Evolutionary conservation across 2,797 vertebrate genomes (phyloP).

Genomic region (Petrocephalus sullivani): DNA sequence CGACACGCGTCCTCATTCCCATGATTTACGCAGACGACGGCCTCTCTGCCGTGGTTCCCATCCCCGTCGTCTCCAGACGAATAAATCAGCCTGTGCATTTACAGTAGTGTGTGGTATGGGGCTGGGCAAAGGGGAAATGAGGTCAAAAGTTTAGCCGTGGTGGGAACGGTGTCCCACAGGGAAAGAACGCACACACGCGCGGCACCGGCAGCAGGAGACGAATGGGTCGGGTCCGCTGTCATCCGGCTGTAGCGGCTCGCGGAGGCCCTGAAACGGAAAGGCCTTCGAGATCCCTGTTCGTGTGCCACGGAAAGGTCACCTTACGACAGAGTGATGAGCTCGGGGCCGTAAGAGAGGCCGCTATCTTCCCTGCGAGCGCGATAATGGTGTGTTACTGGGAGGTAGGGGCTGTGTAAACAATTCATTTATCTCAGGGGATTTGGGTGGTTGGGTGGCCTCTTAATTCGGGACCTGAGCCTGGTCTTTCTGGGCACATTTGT

Average conservation of each 20-base stretch:
- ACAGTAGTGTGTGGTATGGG: constrained; percentile 33
- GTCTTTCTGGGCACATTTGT: not conserved
- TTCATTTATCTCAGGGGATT: constrained; percentile 26
- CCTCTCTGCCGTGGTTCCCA: not conserved
- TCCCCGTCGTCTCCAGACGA: not conserved
- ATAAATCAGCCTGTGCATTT: not conserved
- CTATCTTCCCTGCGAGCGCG: constrained; percentile 49
- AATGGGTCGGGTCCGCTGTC: constrained; percentile 37
- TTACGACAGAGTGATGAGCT: constrained; percentile 22
- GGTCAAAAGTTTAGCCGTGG: constrained; percentile 59
- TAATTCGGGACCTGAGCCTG: not conserved
- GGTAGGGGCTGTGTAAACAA: constrained; percentile 32
- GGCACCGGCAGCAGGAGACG: constrained; percentile 42
- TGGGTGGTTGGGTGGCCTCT: constrained; percentile 25
- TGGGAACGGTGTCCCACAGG: constrained; percentile 24
- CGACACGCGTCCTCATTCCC: not conserved
- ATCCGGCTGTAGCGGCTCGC: constrained; percentile 47
- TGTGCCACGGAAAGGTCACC: constrained; percentile 30
- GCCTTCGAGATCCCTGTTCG: constrained; percentile 16
- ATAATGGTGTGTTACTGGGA: constrained; percentile 44
- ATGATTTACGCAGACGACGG: constrained; percentile 30
- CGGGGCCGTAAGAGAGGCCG: constrained; percentile 46
- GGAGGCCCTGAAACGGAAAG: constrained; percentile 29
- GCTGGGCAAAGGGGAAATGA: constrained; percentile 21
- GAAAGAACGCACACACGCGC: not conserved